phyloP scores from a whole-genome alignment of 2,113 vertebrate genomes.

The Rhabdornis inornatus region DNA sequence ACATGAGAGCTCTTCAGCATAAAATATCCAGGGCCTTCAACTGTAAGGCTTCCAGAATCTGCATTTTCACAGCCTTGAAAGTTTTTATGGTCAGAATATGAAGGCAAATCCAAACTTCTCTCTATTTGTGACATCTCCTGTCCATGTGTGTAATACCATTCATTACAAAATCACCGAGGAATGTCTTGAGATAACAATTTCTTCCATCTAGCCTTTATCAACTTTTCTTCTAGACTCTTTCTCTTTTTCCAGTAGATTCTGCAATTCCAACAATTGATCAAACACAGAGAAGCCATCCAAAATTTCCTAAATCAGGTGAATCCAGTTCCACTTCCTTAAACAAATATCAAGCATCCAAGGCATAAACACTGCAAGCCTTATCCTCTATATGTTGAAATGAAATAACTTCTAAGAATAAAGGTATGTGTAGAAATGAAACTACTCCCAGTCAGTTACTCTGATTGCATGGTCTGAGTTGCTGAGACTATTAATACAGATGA shows the following conservation, averaged over 20 bases:
- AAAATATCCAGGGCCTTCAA: not conserved
- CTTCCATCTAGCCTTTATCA: not conserved
- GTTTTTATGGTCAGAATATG: not conserved
- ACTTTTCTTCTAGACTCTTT: not conserved
- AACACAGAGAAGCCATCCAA: not conserved
- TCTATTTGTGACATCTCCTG: not conserved
- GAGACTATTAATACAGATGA: not conserved
- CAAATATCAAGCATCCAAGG: not conserved
- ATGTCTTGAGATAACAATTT: not conserved
- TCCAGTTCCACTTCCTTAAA: not conserved
- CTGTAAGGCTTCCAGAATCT: not conserved
- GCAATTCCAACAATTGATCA: not conserved
- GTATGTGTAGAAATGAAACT: not conserved
- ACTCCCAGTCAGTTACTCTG: not conserved
- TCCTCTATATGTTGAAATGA: not conserved
- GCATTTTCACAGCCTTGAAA: not conserved
- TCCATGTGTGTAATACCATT: not conserved
- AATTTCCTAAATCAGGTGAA: not conserved
- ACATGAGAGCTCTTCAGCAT: not conserved
- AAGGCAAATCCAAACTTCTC: not conserved
- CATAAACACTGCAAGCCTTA: not conserved
- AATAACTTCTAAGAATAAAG: not conserved
- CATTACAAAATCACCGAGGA: not conserved
- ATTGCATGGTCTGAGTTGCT: not conserved
- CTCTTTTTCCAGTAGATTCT: not conserved